Percentiles rank a stretch among this genome's conserved stretches.
Conservation (phyloP, 53 echinoderm and acorn worm species). For the Mesocentrotus franciscanus region DNA sequence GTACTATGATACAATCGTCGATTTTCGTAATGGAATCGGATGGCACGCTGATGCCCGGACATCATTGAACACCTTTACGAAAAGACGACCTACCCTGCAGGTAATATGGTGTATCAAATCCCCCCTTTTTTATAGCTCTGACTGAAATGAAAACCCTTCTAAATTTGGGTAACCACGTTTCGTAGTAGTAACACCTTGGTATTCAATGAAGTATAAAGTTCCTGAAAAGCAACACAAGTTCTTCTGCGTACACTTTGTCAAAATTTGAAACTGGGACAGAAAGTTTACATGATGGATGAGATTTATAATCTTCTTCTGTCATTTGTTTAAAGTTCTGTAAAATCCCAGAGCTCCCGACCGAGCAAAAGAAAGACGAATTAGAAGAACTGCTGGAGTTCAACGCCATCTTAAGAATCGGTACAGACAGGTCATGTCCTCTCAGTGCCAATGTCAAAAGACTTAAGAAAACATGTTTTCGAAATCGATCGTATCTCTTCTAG, state of each 20-base stretch:
- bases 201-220: not conserved
- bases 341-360: not conserved
- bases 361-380: not conserved
- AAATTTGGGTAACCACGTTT: not conserved
- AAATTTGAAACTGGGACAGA: not conserved
- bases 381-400: not conserved
- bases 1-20: too few species aligned
- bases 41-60: too few species aligned
- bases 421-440: not conserved
- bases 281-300: not conserved
- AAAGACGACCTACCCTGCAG: too few species aligned
- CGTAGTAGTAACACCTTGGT: not conserved
- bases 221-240: not conserved
- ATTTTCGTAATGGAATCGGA: too few species aligned
- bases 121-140: too few species aligned
- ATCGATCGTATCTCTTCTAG: constrained; percentile 37
- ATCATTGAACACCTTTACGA: too few species aligned
- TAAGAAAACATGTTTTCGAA: constrained; percentile 31
- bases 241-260: not conserved
- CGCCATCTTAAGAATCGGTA: not conserved
- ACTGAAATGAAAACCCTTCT: not conserved
- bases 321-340: not conserved
- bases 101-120: too few species aligned
- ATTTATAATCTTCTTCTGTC: not conserved
- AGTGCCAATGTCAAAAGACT: constrained; percentile 16